Evolutionary conservation across 2,113 vertebrate species (phyloP).

Genomic region (Pagrus major): DNA sequence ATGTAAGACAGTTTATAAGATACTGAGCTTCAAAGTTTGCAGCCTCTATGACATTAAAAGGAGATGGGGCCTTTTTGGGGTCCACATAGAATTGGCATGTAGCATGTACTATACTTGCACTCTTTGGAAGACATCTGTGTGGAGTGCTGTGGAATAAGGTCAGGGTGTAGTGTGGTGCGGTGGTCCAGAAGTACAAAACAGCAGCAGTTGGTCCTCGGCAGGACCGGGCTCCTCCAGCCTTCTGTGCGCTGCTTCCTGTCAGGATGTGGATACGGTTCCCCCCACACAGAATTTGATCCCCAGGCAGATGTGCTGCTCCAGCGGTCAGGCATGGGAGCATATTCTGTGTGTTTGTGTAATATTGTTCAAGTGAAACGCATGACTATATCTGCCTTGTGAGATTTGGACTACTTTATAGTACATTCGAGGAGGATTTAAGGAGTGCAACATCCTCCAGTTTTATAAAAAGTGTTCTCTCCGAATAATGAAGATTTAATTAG

Average conservation of each 20-base stretch:
- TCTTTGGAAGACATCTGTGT: conserved; percentile 36
- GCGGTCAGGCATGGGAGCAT: conserved; percentile 60
- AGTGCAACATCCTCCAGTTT: neutral
- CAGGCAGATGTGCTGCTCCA: conserved; percentile 82
- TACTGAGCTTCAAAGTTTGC: neutral
- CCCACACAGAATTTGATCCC: conserved; percentile 83
- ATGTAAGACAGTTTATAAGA: neutral
- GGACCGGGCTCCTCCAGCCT: conserved; percentile 64
- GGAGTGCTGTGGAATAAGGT: conserved; percentile 37
- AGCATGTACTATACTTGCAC: neutral
- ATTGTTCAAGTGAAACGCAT: conserved; percentile 25
- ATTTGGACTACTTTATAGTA: conserved; percentile 31
- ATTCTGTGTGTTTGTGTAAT: conserved; percentile 28
- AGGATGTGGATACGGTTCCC: conserved; percentile 86
- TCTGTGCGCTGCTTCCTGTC: conserved; percentile 82
- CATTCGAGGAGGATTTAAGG: conserved; percentile 22
- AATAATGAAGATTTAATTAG: neutral
- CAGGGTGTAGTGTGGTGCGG: conserved; percentile 15
- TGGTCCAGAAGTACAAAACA: conserved; percentile 47
- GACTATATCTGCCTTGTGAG: conserved; percentile 38
- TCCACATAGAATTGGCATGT: neutral
- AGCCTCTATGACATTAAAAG: neutral
- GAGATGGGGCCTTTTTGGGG: neutral
- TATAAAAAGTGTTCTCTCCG: neutral
- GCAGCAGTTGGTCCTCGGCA: conserved; percentile 68